A percentile compares a stretch with the other conserved stretches of the same genome.
Evolutionary conservation across 2,888 invertebrate genomes (phyloP).

Genomic region (Cataglyphis livida): DNA sequence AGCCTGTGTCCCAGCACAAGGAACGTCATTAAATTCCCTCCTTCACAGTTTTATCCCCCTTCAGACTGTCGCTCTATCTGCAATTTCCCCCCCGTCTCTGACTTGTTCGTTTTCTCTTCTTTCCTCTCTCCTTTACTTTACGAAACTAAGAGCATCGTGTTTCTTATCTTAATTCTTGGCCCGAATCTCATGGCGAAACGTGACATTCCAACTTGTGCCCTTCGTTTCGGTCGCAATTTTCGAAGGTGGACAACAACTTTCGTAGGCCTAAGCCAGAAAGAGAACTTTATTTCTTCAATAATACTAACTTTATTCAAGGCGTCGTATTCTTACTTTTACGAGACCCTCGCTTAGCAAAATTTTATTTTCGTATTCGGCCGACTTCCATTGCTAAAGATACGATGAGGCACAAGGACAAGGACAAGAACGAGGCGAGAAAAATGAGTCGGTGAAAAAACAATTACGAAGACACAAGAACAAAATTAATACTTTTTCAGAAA

Average conservation of each 20-base stretch:
- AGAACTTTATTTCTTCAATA: conserved; percentile 29
- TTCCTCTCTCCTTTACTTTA: conserved; percentile 47
- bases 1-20: conserved; percentile 2
- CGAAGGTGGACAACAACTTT: not conserved
- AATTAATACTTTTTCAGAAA: not conserved
- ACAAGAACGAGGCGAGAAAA: conserved; percentile 19
- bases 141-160: conserved; percentile 54
- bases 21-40: conserved; percentile 47
- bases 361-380: conserved; percentile 5
- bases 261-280: not conserved
- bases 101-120: conserved; percentile 13
- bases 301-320: conserved; percentile 40
- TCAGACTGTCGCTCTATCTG: conserved; percentile 43
- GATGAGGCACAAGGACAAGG: not conserved
- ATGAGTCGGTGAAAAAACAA: conserved; percentile 18
- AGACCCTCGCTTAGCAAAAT: conserved; percentile 40
- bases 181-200: conserved; percentile 36
- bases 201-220: conserved; percentile 21
- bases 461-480: conserved; percentile 30
- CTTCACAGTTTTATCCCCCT: conserved; percentile 19
- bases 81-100: not conserved
- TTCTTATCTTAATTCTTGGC: conserved; percentile 60
- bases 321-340: conserved; percentile 40
- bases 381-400: conserved; percentile 5
- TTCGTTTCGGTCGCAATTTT: conserved; percentile 40